Evolutionary conservation across 2,888 invertebrate species (phyloP).

Genomic region (Apotomis betuletana): DNA sequence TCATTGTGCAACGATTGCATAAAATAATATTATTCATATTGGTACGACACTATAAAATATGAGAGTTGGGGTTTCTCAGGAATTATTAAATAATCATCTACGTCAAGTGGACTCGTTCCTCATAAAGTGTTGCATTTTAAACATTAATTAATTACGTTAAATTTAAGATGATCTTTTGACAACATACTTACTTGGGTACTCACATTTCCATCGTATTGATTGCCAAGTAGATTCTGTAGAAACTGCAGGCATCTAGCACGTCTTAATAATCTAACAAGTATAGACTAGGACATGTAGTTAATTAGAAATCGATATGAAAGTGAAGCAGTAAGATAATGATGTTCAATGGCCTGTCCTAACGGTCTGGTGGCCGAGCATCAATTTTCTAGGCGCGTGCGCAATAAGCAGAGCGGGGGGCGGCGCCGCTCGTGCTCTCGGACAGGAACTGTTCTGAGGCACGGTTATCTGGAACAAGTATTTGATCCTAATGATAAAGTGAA

Average conservation of each 20-base stretch:
- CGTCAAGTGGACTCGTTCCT: too few relatives aligned
- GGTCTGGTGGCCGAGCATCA: constrained; percentile 27
- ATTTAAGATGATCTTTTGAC: background rate
- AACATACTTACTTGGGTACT: background rate
- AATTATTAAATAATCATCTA: too few relatives aligned
- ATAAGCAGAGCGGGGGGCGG: constrained; percentile 36
- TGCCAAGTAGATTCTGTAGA: background rate
- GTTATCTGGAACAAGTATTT: constrained; percentile 26
- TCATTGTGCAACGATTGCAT: too few relatives aligned
- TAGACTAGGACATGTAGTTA: constrained; percentile 2
- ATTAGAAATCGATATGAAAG: constrained; percentile 36
- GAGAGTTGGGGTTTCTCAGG: too few relatives aligned
- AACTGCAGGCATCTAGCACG: background rate
- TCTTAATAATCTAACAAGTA: background rate
- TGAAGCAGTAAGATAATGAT: constrained; percentile 32
- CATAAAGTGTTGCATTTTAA: too few relatives aligned
- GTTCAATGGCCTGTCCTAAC: constrained; percentile 38
- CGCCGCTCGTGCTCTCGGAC: constrained; percentile 21
- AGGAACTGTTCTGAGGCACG: constrained; percentile 30
- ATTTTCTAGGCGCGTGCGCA: constrained; percentile 43
- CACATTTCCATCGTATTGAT: background rate
- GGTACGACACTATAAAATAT: too few relatives aligned
- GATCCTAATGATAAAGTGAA: constrained; percentile 8
- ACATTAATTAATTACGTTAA: background rate
- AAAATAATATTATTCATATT: too few relatives aligned